These are phyloP conservation scores for Cuniculus paca DNA, from an alignment of 2,797 vertebrate species.

Conservation along the genomic window DNA sequence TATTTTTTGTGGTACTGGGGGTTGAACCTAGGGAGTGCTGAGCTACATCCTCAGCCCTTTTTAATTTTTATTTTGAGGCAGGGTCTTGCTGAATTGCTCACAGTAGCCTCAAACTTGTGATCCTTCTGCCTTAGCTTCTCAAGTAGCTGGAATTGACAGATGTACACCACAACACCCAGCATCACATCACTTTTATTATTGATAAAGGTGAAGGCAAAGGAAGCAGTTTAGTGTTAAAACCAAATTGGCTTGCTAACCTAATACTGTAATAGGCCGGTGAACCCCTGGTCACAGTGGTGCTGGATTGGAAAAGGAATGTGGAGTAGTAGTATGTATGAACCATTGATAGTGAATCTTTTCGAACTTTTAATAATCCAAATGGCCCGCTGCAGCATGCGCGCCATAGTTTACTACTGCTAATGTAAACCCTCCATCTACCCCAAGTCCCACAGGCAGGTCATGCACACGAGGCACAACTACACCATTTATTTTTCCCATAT, in stretches of 20 bases:
- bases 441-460: neutral
- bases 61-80: neutral
- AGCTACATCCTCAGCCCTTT: neutral
- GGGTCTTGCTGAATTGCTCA: neutral
- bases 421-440: neutral
- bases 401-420: neutral
- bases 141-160: neutral
- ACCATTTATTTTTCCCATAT: neutral
- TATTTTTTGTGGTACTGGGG: neutral
- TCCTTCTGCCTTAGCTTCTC: neutral
- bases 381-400: neutral
- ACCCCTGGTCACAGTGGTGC: neutral
- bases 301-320: neutral
- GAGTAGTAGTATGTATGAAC: neutral
- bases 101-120: neutral
- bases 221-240: neutral
- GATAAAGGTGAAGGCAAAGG: slow-evolving; percentile 15
- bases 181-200: neutral
- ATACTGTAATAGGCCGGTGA: neutral
- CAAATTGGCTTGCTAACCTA: neutral
- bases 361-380: neutral
- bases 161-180: neutral
- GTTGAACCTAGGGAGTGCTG: neutral
- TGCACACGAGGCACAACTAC: neutral
- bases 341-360: neutral